A percentile compares a stretch with the other conserved stretches of the same genome.
phyloP scores from a whole-genome alignment of 2,888 invertebrate genomes.

The Melipona beecheii region DNA sequence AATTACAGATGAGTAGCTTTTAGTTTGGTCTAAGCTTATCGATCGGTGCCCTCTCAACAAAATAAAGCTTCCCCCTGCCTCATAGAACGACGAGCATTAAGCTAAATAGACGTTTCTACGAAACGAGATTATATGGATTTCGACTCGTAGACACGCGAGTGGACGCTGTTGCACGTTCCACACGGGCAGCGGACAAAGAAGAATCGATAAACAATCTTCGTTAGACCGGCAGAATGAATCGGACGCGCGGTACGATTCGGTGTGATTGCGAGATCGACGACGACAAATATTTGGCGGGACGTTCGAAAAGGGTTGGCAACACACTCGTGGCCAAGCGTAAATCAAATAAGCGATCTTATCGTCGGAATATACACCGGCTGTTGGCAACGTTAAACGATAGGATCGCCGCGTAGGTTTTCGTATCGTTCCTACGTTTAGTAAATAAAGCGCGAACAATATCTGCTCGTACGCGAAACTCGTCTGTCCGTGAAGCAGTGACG shows the following conservation, averaged over 20 bases:
- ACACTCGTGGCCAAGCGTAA: slow-evolving; percentile 37
- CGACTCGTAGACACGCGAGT: background rate
- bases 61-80: too few species aligned
- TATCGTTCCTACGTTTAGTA: slow-evolving; percentile 30
- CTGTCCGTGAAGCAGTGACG: background rate
- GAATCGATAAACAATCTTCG: slow-evolving; percentile 11
- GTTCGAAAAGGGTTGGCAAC: slow-evolving; percentile 48
- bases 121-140: slow-evolving; percentile 2
- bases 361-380: slow-evolving; percentile 25
- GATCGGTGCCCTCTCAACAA: too few species aligned
- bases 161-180: background rate
- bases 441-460: slow-evolving; percentile 26
- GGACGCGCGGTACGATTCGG: slow-evolving; percentile 30
- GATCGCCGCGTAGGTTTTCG: slow-evolving; percentile 10
- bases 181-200: background rate
- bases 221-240: slow-evolving; percentile 36
- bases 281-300: slow-evolving; percentile 50
- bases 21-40: too few species aligned
- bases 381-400: slow-evolving; percentile 48
- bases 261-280: slow-evolving; percentile 35
- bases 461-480: background rate
- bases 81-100: background rate
- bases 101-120: background rate
- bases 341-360: slow-evolving; percentile 58
- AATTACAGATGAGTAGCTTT: too few species aligned